Conservation (phyloP, 2,113 vertebrate species). For the Neolamprologus brichardi region DNA sequence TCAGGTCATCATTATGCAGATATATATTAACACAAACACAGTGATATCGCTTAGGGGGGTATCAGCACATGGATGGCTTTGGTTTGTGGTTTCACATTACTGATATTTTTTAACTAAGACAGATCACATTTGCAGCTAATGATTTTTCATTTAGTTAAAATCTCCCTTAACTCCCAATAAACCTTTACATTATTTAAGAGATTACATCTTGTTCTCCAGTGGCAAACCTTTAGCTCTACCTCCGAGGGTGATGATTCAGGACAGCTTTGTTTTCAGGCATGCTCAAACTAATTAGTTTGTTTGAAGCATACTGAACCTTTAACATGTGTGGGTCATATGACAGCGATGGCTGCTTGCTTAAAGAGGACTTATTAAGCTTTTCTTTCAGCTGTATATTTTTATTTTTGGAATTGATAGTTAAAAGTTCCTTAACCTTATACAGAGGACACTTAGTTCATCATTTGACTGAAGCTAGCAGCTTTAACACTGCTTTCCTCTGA, state of each 20-base stretch:
- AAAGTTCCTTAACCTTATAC: background rate
- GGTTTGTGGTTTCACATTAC: background rate
- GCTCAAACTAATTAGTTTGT: background rate
- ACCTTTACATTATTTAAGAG: background rate
- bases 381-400: background rate
- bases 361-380: background rate
- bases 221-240: background rate
- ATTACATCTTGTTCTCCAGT: background rate
- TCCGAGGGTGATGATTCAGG: background rate
- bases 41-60: background rate
- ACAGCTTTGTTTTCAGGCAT: background rate
- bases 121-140: background rate
- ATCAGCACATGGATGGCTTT: background rate
- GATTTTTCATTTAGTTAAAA: background rate
- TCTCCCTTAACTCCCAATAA: background rate
- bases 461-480: background rate
- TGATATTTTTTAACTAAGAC: background rate
- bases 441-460: background rate
- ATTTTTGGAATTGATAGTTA: background rate
- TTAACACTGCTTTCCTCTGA: background rate
- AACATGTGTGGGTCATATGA: background rate
- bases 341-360: background rate
- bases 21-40: background rate
- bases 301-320: conserved; percentile 12
- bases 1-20: background rate